Conservation (phyloP, 1,140 invertebrate species). For the Physella acuta region DNA sequence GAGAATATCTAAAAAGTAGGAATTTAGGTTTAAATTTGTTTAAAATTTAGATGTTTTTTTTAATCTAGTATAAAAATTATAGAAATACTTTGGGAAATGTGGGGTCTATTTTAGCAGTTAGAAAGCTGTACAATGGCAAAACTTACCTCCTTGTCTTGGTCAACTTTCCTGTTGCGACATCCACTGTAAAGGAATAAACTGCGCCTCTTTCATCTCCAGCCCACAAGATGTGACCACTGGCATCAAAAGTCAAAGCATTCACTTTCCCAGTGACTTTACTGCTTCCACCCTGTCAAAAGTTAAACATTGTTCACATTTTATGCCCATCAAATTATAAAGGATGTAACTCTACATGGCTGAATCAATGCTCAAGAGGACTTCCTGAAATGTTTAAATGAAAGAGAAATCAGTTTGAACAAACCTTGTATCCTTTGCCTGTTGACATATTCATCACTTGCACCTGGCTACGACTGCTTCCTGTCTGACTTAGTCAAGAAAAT, state of each 20-base stretch:
- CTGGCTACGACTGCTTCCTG: constrained; percentile 76
- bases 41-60: neutral
- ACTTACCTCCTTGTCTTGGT: constrained; percentile 67
- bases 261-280: constrained; percentile 77
- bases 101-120: too few relatives aligned
- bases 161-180: constrained; percentile 72
- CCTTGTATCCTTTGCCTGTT: constrained; percentile 75
- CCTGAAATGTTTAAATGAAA: too few relatives aligned
- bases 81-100: too few relatives aligned
- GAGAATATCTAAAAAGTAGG: neutral
- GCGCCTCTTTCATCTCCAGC: constrained; percentile 79
- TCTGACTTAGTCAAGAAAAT: constrained; percentile 59
- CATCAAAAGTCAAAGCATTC: constrained; percentile 75
- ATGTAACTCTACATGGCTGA: too few relatives aligned
- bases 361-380: too few relatives aligned
- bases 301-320: too few relatives aligned
- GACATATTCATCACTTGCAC: constrained; percentile 83
- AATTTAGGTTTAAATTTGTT: neutral
- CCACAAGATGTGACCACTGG: constrained; percentile 79
- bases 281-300: constrained; percentile 66
- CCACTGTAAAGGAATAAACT: constrained; percentile 73
- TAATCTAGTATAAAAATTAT: neutral
- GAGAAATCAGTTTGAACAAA: too few relatives aligned
- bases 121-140: too few relatives aligned
- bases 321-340: too few relatives aligned